Evolutionary conservation across 2,113 vertebrate species (phyloP).

Genomic region (Nematolebias whitei): DNA sequence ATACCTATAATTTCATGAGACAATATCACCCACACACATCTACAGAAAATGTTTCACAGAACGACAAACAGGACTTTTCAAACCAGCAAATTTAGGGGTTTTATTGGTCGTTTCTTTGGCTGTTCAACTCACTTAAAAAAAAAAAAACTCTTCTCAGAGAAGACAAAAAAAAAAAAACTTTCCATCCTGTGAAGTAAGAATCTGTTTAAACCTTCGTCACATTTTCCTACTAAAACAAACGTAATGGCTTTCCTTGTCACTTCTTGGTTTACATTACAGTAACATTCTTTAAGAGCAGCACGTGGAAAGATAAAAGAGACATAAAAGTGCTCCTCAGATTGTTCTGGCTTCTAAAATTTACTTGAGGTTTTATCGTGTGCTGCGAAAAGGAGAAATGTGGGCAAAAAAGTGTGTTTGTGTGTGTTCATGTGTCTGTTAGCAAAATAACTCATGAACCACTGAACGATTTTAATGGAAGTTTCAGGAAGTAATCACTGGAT

Average conservation of each 20-base stretch:
- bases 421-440: too few species aligned
- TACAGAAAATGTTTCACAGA: constrained; percentile 35
- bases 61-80: not conserved
- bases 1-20: not conserved
- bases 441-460: too few species aligned
- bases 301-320: constrained; percentile 20
- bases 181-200: not conserved
- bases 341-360: not conserved
- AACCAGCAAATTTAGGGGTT: not conserved
- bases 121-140: not conserved
- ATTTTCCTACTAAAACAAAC: not conserved
- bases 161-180: not conserved
- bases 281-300: constrained; percentile 13
- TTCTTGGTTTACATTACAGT: constrained; percentile 18
- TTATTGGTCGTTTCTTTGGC: not conserved
- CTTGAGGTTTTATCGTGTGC: not conserved
- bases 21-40: constrained; percentile 11
- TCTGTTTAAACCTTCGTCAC: constrained; percentile 19
- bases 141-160: not conserved
- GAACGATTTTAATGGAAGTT: too few species aligned
- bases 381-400: not conserved
- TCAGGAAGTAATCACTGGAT: too few species aligned
- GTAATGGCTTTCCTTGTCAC: not conserved
- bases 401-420: too few species aligned
- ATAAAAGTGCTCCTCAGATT: not conserved